These are phyloP conservation scores for Coelopa frigida DNA, from an alignment of 1,140 invertebrate species.

Conservation along the genomic window DNA sequence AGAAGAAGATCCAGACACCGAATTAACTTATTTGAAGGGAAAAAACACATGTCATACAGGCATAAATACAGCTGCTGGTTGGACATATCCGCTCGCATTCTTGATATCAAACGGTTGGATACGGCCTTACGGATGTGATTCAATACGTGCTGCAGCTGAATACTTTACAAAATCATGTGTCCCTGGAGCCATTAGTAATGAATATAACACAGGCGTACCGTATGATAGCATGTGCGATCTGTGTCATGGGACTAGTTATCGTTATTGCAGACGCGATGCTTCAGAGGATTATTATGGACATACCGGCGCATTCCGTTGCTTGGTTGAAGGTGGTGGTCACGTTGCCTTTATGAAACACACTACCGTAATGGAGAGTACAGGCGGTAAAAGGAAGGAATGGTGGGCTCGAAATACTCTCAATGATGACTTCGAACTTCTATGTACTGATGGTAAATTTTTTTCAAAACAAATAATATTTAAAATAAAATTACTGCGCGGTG, in stretches of 20 bases:
- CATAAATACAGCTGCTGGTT: constrained; percentile 86
- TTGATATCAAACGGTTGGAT: constrained; percentile 91
- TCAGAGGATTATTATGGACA: constrained; percentile 85
- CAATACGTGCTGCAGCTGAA: constrained; percentile 78
- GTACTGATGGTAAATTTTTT: constrained; percentile 67
- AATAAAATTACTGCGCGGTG: no score
- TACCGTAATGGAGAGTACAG: constrained; percentile 84
- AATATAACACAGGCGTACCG: constrained; percentile 73
- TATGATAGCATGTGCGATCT: constrained; percentile 89
- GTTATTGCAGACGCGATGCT: constrained; percentile 76
- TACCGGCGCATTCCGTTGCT: constrained; percentile 83
- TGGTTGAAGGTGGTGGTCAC: constrained; percentile 91
- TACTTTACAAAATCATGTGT: constrained; percentile 89
- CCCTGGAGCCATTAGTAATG: constrained; percentile 77
- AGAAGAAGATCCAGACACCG: constrained; percentile 76
- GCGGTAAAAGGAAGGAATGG: constrained; percentile 79
- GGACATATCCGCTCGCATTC: constrained; percentile 91
- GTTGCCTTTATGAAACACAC: constrained; percentile 93
- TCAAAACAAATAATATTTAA: constrained; percentile 28
- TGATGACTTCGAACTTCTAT: constrained; percentile 89
- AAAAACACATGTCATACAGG: constrained; percentile 89
- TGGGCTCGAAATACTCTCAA: constrained; percentile 89
- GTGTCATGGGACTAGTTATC: constrained; percentile 78
- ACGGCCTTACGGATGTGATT: constrained; percentile 83
- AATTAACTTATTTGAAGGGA: constrained; percentile 80